Percentiles rank a stretch among this genome's conserved stretches.
phyloP scores from a whole-genome alignment of 2,797 vertebrate species.

The Champsocephalus gunnari region DNA sequence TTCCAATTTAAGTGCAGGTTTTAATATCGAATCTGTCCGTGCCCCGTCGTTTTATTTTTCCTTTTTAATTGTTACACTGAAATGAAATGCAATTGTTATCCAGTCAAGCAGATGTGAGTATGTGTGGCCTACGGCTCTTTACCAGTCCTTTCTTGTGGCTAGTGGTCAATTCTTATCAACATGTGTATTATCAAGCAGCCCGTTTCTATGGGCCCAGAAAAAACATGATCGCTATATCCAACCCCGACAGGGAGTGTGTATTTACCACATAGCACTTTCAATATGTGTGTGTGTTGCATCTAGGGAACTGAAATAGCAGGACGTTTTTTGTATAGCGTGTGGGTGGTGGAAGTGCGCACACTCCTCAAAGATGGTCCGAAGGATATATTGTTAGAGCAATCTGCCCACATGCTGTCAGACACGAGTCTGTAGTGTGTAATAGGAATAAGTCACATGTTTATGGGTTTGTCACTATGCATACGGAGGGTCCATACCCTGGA shows the following conservation, averaged over 20 bases:
- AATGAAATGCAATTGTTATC: slow-evolving; percentile 12
- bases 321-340: slow-evolving; percentile 28
- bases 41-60: neutral
- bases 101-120: neutral
- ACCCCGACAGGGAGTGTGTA: neutral
- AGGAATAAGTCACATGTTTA: slow-evolving; percentile 70
- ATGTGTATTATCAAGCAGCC: slow-evolving; percentile 43
- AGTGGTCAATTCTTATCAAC: slow-evolving; percentile 45
- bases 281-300: slow-evolving; percentile 38
- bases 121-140: slow-evolving; percentile 19
- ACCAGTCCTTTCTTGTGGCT: neutral
- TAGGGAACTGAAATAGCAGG: slow-evolving; percentile 45
- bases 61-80: neutral
- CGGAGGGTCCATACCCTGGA: slow-evolving; percentile 34
- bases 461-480: slow-evolving; percentile 57
- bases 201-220: slow-evolving; percentile 13
- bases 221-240: slow-evolving; percentile 28
- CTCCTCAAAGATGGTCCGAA: slow-evolving; percentile 46
- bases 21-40: neutral
- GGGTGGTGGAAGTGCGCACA: slow-evolving; percentile 42
- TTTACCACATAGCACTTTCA: slow-evolving; percentile 32
- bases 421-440: slow-evolving; percentile 50
- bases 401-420: slow-evolving; percentile 61
- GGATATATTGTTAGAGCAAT: slow-evolving; percentile 60
- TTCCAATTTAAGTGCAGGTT: slow-evolving; percentile 7